Conservation (phyloP, 2,797 vertebrate species). For the Neoniphon sammara region DNA sequence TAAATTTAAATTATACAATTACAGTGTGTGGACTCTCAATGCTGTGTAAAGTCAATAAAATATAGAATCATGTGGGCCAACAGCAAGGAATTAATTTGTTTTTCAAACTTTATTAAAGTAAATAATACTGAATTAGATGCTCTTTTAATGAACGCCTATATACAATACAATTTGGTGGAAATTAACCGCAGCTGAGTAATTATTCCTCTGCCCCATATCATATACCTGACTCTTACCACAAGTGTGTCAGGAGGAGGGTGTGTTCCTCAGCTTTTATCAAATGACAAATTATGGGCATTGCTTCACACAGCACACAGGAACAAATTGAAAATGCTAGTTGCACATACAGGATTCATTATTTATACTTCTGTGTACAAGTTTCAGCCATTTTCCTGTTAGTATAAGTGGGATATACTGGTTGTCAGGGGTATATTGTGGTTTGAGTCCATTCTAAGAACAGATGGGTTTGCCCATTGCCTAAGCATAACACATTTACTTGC, state of each 20-base stretch:
- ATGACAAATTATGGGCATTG: conserved; percentile 16
- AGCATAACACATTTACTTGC: background rate
- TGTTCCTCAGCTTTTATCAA: conserved; percentile 7
- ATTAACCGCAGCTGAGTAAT: conserved; percentile 7
- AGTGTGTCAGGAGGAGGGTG: conserved; percentile 10
- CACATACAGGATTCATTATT: background rate
- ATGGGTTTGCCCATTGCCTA: background rate
- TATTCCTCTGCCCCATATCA: background rate
- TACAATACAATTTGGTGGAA: background rate
- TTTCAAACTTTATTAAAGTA: background rate
- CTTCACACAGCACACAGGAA: background rate
- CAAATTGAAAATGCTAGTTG: background rate
- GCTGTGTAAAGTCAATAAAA: conserved; percentile 16
- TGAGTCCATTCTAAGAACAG: background rate
- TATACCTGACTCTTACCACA: background rate
- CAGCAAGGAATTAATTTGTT: background rate
- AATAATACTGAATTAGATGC: background rate
- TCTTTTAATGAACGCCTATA: background rate
- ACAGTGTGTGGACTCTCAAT: conserved; percentile 36
- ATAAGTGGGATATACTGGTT: background rate
- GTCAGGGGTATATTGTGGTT: background rate
- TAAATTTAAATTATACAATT: conserved; percentile 74
- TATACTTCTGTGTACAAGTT: background rate
- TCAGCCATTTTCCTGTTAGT: background rate
- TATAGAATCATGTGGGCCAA: background rate